Evolutionary conservation across 2,113 vertebrate genomes (phyloP).

Genomic region (Chinchilla lanigera): DNA sequence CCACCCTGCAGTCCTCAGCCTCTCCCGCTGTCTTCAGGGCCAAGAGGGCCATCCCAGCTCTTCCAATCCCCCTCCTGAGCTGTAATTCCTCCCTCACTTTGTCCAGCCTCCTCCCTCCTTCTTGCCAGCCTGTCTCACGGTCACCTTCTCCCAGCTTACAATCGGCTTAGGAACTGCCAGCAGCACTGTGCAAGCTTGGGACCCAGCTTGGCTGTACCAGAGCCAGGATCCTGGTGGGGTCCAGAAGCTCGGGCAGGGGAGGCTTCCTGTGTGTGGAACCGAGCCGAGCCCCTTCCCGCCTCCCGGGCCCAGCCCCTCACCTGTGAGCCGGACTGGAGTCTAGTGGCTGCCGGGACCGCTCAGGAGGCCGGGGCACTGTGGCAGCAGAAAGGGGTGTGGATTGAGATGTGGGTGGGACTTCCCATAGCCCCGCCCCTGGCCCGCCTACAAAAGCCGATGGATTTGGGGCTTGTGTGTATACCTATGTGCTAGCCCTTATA

Average conservation of each 20-base stretch:
- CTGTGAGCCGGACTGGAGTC: not conserved
- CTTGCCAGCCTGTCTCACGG: slow-evolving; percentile 32
- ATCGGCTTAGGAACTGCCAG: slow-evolving; percentile 74
- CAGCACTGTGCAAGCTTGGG: not conserved
- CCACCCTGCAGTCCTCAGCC: not conserved
- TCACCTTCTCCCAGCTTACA: slow-evolving; percentile 74
- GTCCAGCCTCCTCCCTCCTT: slow-evolving; percentile 28
- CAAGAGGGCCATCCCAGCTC: not conserved
- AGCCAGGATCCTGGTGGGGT: not conserved
- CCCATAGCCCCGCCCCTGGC: not conserved
- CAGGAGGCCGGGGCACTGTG: not conserved
- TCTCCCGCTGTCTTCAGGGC: not conserved
- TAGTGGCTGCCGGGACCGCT: not conserved
- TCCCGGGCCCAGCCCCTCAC: slow-evolving; percentile 48
- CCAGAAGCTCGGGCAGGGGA: not conserved
- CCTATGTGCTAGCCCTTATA: not conserved
- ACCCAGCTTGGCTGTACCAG: not conserved
- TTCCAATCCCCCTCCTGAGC: not conserved
- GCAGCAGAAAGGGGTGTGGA: slow-evolving; percentile 41
- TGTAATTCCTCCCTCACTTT: slow-evolving; percentile 8
- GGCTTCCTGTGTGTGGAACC: not conserved
- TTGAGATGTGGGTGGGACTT: slow-evolving; percentile 24
- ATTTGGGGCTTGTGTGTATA: not conserved
- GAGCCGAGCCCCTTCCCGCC: not conserved
- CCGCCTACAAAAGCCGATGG: not conserved